A percentile compares a stretch with the other conserved stretches of the same genome.
These are phyloP conservation scores for Enteromius afrohamiltoni DNA, from an alignment of 2,797 vertebrate genomes.

Conservation along the genomic window DNA sequence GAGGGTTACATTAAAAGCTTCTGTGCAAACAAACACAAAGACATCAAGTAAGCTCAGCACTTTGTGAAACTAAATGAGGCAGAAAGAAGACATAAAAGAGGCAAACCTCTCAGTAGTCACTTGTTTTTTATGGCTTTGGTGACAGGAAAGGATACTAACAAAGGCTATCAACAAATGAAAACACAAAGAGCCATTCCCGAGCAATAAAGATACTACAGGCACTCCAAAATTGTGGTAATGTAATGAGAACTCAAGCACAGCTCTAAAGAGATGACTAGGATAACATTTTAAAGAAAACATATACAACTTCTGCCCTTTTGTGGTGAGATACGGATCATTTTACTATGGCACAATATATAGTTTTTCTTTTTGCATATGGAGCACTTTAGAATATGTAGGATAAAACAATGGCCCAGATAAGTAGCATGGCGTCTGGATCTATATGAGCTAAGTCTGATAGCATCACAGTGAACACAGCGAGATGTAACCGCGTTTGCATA, in stretches of 20 bases:
- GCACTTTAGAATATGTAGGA: constrained; percentile 19
- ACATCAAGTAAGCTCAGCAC: constrained; percentile 48
- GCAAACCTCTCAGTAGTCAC: constrained; percentile 40
- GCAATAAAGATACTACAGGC: constrained; percentile 6
- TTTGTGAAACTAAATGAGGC: constrained; percentile 54
- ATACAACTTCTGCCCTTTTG: neutral
- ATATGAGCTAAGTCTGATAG: constrained; percentile 50
- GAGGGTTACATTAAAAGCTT: constrained; percentile 49
- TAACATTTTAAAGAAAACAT: constrained; percentile 9
- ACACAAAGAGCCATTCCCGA: constrained; percentile 25
- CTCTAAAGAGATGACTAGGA: neutral
- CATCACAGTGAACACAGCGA: constrained; percentile 51
- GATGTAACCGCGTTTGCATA: constrained; percentile 61
- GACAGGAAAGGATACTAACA: constrained; percentile 41
- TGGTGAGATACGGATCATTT: constrained; percentile 25
- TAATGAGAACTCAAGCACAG: constrained; percentile 22
- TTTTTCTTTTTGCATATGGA: constrained; percentile 59
- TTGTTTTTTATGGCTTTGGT: constrained; percentile 42
- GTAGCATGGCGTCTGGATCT: constrained; percentile 51
- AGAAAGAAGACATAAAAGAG: constrained; percentile 51
- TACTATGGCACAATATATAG: neutral
- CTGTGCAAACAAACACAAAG: constrained; percentile 44
- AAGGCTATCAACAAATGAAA: constrained; percentile 40
- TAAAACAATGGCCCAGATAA: constrained; percentile 55
- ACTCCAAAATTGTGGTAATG: constrained; percentile 11